phyloP scores from a whole-genome alignment of 2,797 vertebrate species.

The Octomys mimax region DNA sequence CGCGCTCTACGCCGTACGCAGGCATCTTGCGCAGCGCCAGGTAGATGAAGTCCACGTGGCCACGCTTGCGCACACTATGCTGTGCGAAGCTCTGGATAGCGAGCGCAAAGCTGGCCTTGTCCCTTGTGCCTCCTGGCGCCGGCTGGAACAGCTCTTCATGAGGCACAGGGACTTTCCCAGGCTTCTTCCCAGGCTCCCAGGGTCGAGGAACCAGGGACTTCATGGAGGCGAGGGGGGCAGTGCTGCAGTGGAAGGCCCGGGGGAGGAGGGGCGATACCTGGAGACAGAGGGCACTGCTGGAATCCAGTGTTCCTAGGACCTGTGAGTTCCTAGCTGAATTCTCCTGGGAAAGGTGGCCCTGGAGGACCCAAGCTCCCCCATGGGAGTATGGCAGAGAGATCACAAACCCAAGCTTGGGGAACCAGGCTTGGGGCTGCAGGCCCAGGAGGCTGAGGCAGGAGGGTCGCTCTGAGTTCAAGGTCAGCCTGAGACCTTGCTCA shows the following conservation, averaged over 20 bases:
- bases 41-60: slow-evolving; percentile 96
- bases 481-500: background rate
- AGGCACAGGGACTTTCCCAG: slow-evolving; percentile 70
- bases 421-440: background rate
- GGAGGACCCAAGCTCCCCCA: background rate
- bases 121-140: slow-evolving; percentile 78
- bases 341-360: background rate
- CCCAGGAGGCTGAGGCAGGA: background rate
- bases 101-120: slow-evolving; percentile 90
- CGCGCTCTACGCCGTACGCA: slow-evolving; percentile 92
- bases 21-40: slow-evolving; percentile 94
- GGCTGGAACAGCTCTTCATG: slow-evolving; percentile 89
- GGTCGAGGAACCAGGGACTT: background rate
- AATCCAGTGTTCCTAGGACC: background rate
- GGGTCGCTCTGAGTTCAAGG: background rate
- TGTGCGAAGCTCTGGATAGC: slow-evolving; percentile 90
- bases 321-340: background rate
- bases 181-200: background rate
- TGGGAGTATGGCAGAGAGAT: background rate
- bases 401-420: background rate
- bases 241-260: slow-evolving; percentile 54
- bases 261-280: background rate
- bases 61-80: slow-evolving; percentile 90
- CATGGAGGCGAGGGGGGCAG: background rate
- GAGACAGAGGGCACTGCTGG: background rate